Percentiles rank a stretch among this genome's conserved stretches.
These are phyloP conservation scores for Thalpophila matura DNA, from an alignment of 2,888 invertebrate genomes.

Conservation along the genomic window DNA sequence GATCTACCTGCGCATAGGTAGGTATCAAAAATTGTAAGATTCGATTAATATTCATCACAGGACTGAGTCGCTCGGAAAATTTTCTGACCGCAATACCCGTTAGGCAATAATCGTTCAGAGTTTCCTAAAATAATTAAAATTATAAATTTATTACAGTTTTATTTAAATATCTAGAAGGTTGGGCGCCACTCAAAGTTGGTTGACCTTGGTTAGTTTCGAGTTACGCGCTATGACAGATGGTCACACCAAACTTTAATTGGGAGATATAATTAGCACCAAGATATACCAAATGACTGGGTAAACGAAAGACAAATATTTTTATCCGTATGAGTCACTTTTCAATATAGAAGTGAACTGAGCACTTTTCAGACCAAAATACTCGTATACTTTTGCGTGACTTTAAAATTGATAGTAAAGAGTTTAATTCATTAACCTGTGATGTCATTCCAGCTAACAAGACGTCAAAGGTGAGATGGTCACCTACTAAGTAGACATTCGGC, in stretches of 20 bases:
- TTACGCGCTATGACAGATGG: constrained; percentile 45
- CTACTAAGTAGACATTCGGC: no score
- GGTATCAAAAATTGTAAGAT: constrained; percentile 9
- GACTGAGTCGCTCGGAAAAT: constrained; percentile 13
- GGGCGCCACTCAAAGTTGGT: constrained; percentile 60
- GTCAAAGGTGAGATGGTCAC: constrained; percentile 25
- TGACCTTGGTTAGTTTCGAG: constrained; percentile 64
- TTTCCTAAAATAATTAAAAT: constrained; percentile 58
- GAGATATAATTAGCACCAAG: constrained; percentile 59
- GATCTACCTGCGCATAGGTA: background rate
- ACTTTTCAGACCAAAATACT: constrained; percentile 20
- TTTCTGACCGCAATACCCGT: constrained; percentile 26
- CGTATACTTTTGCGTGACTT: constrained; percentile 14
- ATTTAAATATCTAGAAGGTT: constrained; percentile 68
- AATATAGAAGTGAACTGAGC: constrained; percentile 30
- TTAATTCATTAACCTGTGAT: constrained; percentile 24
- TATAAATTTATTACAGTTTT: constrained; percentile 53
- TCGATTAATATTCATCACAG: constrained; percentile 26
- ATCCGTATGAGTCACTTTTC: constrained; percentile 54
- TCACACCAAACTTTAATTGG: constrained; percentile 54
- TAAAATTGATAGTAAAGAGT: constrained; percentile 15
- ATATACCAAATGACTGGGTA: constrained; percentile 48
- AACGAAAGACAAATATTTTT: constrained; percentile 51
- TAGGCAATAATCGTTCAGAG: constrained; percentile 39
- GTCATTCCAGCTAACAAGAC: constrained; percentile 7